Evolutionary conservation across 2,113 vertebrate species (phyloP).

Genomic region (Podarcis cretensis): DNA sequence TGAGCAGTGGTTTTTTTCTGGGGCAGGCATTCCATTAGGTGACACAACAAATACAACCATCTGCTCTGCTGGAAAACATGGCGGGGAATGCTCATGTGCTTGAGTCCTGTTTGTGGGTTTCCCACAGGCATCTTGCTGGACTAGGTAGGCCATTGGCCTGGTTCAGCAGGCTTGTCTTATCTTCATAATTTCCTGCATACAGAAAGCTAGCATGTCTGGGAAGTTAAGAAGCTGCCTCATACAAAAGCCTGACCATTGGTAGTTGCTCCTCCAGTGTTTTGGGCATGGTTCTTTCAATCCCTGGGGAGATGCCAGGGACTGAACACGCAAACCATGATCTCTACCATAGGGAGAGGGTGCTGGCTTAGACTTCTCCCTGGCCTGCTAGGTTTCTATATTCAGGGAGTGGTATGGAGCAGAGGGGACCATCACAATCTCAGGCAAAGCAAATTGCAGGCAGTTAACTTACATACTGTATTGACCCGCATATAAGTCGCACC

Average conservation of each 20-base stretch:
- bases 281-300: neutral
- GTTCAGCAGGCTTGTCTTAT: no score
- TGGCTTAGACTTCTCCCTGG: neutral
- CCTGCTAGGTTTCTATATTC: neutral
- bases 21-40: no score
- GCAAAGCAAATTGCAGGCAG: neutral
- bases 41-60: neutral
- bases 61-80: no score
- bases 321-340: neutral
- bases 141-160: no score
- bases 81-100: no score
- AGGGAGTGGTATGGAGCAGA: neutral
- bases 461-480: neutral
- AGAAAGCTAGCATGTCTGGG: neutral
- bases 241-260: neutral
- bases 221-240: neutral
- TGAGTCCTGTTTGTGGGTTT: no score
- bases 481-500: neutral
- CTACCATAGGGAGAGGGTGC: neutral
- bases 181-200: neutral
- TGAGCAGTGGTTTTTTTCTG: no score
- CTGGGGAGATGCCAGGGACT: neutral
- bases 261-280: neutral
- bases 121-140: no score
- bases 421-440: neutral